Evolutionary conservation across 2,888 invertebrate genomes (phyloP), one percentile per base, ranked within the genome.

Genomic region (Chloromyia formosa): DNA sequence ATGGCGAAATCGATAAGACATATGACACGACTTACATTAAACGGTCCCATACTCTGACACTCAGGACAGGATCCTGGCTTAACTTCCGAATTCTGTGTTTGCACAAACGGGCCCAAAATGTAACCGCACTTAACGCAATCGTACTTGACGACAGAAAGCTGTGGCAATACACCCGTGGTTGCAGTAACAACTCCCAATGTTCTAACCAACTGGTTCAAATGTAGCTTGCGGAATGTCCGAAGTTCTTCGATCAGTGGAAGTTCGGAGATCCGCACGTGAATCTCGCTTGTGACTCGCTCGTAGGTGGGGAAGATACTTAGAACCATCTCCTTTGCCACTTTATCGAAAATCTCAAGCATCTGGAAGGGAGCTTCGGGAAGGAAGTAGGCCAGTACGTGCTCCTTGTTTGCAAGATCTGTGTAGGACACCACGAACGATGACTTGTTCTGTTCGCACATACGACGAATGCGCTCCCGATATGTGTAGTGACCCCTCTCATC

Each of bases 11-110:
- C n/a, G n/a, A n/a, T n/a, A n/a, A n/a, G n/a, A n/a, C n/a, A n/a
- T n/a, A n/a, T n/a, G n/a, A n/a, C n/a, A n/a, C 75, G 23, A 82
- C 85, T 88, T 83, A 93, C 93, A 88, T 93, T 91, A 85, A 98
- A 99, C 0, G 98, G 98, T 0, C 98, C 98, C 74, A 88, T 87
- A 81, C 96, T 96, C 84, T 99, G 98, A 89, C 98, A 99, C 83
- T 98, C 97, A 0, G 98, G 98, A 87, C 99, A 99, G 0, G 95
- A 94, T 0, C 96, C 96, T 0, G 99, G 99, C 81, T 94, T 95
- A 0, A 98, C 94, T 87, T 99, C 99, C 2, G 93, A 87, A 81
- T 93, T 93, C 85, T 97, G 97, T 0, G 93, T 91, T 86, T 99
- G 99, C 16, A 95, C 93, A 83, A 97, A 99, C 0, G 99, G 99